Evolutionary conservation across 2,797 vertebrate species (phyloP), one percentile per base, ranked within the genome.

Genomic region (Sylvilagus floridanus): DNA sequence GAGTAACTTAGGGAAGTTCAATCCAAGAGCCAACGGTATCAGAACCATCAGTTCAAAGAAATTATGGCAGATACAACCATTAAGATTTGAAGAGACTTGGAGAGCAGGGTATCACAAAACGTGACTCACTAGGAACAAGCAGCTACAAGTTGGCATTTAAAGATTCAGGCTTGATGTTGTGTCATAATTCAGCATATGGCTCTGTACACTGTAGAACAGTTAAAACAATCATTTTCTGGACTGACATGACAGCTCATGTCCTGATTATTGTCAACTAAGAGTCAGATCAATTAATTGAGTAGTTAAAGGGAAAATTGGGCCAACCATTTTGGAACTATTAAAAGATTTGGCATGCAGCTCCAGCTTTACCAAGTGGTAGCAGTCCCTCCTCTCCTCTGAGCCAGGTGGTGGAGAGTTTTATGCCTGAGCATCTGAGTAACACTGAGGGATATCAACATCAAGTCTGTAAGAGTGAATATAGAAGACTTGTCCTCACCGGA

Each of bases 171-270:
- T 97, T 95, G 95, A 90, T 86, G 68, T 82, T 71, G 86, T 79
- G 86, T 79, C 95, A 47, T 84, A 95, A 96, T 95, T 89, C 79
- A 91, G 81, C 95, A 93, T 91, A 96, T 91, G 94, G 93, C 75
- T 83, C 50, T 84, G 37, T 77, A 88, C 78, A 96, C 90, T 63
- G 50, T 69, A 71, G 93, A 93, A 93, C 0, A 88, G 75, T 93
- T 93, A 95, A 96, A 94, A 90, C 16, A 95, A 93, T 84, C 3
- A 0, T 76, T 88, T 93, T 96, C 88, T 90, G 75, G 47, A 93
- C n/a, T 85, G 93, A 88, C 72, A 69, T 62, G 88, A 86, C 77
- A 84, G 68, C 65, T 93, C 69, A 62, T 28, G 63, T 90, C 82
- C 95, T 79, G 78, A 88, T 86, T 81, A 86, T 37, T 88, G 62